Conservation (phyloP, 2,113 vertebrate genomes). For the Mus spicilegus region DNA sequence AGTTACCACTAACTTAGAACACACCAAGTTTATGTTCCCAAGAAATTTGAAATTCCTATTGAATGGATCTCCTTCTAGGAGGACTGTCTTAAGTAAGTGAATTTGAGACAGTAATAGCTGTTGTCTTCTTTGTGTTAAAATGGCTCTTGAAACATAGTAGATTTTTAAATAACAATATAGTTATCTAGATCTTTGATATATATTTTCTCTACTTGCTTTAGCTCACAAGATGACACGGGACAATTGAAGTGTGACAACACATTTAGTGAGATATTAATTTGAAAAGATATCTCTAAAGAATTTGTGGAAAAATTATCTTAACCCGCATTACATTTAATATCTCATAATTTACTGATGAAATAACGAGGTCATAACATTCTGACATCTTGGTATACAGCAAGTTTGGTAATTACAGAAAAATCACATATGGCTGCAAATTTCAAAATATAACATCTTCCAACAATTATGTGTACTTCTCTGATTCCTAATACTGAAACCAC, state of each 20-base stretch:
- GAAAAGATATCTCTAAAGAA: background rate
- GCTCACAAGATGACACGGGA: background rate
- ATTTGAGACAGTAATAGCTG: background rate
- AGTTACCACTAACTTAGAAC: background rate
- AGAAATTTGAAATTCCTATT: background rate
- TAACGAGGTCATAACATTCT: background rate
- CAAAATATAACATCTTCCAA: background rate
- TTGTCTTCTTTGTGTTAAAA: conserved; percentile 23
- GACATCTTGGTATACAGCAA: background rate
- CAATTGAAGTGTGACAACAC: background rate
- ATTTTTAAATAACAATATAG: background rate
- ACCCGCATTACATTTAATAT: background rate
- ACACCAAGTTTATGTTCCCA: background rate
- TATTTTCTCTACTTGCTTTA: background rate
- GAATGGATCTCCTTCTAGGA: background rate
- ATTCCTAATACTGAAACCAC: background rate
- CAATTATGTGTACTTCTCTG: background rate
- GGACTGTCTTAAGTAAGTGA: background rate
- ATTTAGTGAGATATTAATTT: background rate
- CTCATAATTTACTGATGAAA: background rate
- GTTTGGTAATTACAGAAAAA: background rate
- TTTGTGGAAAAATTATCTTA: conserved; percentile 8
- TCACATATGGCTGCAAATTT: background rate
- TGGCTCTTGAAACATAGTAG: background rate
- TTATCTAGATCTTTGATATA: background rate